Evolutionary conservation across 1,140 invertebrate genomes (phyloP).

Genomic region (Lepidurus apus): DNA sequence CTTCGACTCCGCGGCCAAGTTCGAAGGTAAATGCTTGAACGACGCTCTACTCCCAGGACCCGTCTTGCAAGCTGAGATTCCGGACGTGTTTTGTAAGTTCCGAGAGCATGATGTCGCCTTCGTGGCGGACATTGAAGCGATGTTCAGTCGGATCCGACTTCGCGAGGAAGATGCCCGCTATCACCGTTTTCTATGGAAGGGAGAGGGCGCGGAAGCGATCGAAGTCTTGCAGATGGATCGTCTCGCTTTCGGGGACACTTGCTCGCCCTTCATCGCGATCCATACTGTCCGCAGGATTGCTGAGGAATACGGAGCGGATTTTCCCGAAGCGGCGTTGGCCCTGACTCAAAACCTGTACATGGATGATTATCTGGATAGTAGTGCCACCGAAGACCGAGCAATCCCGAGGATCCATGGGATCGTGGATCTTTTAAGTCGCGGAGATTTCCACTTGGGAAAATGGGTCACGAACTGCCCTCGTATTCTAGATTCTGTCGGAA

Average conservation of each 20-base stretch:
- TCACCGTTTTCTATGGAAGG: slow-evolving; percentile 35
- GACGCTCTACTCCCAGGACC: slow-evolving; percentile 12
- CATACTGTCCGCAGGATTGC: slow-evolving; percentile 4
- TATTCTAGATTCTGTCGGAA: too few species aligned
- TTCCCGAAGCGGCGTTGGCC: background rate
- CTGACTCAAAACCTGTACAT: slow-evolving; percentile 33
- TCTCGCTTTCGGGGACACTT: background rate
- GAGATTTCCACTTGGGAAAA: too few species aligned
- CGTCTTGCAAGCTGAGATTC: background rate
- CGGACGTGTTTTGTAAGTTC: slow-evolving; percentile 20
- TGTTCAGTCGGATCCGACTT: slow-evolving; percentile 27
- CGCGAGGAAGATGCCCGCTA: slow-evolving; percentile 27
- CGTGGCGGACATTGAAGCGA: slow-evolving; percentile 23
- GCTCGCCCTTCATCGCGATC: slow-evolving; percentile 25
- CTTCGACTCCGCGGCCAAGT: slow-evolving; percentile 20
- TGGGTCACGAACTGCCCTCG: background rate
- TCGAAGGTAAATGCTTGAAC: slow-evolving; percentile 20
- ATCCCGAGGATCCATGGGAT: too few species aligned
- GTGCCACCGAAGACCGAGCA: slow-evolving; percentile 26
- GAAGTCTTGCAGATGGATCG: slow-evolving; percentile 18
- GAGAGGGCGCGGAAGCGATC: slow-evolving; percentile 2
- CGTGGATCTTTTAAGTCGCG: too few species aligned
- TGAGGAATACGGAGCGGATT: background rate
- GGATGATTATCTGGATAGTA: slow-evolving; percentile 36
- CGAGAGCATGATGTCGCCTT: slow-evolving; percentile 8